These are phyloP conservation scores for Rana temporaria DNA, from an alignment of 2,113 vertebrate genomes.

Conservation along the genomic window DNA sequence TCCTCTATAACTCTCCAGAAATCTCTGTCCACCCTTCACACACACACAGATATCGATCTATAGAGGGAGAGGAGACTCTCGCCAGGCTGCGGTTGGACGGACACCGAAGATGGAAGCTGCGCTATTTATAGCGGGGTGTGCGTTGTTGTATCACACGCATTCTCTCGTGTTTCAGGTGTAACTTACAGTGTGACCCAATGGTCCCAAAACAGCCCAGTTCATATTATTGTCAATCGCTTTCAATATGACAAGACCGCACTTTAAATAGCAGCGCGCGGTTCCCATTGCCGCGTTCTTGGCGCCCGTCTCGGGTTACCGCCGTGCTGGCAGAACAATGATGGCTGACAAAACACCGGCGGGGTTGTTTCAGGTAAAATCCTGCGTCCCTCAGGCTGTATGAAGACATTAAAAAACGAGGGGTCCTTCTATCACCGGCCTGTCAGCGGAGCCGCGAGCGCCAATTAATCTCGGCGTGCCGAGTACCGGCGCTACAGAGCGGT, in stretches of 20 bases:
- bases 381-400: neutral
- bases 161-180: slow-evolving; percentile 38
- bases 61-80: no score
- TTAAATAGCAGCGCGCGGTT: slow-evolving; percentile 22
- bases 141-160: slow-evolving; percentile 18
- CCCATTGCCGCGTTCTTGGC: neutral
- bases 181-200: slow-evolving; percentile 22
- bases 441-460: no score
- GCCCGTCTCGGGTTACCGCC: slow-evolving; percentile 11
- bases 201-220: slow-evolving; percentile 3
- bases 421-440: neutral
- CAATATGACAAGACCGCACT: slow-evolving; percentile 17
- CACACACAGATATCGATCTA: no score
- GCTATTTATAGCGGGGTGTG: slow-evolving; percentile 19
- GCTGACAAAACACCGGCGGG: slow-evolving; percentile 24
- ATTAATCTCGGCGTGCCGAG: no score
- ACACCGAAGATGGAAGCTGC: neutral
- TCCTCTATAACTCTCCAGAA: no score
- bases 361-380: slow-evolving; percentile 44
- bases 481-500: no score
- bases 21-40: no score
- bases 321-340: slow-evolving; percentile 40
- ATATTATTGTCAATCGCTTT: slow-evolving; percentile 38
- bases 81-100: no score
- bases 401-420: slow-evolving; percentile 12